Base-by-base conservation (phyloP, 2,113 vertebrate genomes). In the Grantiella picta region DNA sequence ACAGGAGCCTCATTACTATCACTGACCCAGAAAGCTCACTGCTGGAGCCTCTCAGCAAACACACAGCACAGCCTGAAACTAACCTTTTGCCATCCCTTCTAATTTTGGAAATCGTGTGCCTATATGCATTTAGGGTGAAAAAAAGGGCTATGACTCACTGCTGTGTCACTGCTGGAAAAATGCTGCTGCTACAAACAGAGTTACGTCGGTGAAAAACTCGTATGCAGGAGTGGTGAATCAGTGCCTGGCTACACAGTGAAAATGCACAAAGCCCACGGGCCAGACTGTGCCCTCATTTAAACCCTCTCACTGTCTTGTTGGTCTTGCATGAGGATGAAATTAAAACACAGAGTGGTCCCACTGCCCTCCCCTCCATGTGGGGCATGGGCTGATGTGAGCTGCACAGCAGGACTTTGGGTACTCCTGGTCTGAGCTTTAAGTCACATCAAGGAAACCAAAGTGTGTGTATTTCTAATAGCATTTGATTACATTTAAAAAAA, bases 51-150 rank as follows among this genome's bases (percentile, higher is more conserved):
- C 77, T 57, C 53, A 72, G 82, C 65, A 95, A 89, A 94, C 0
- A 21, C 61, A 8, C 10, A 81, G 72, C 77, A 68, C 65, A 82
- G 91, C 69, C 94, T 95, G 73, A 53, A 94, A 92, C 61, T 87
- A 92, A 95, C 89, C 91, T 92, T 91, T 92, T 79, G 78, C 73
- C 33, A 29, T 83, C 66, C 66, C 31, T 95, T 95, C 96, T 95
- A 94, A 95, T 94, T 94, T 91, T 94, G 93, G 91, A 92, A 95
- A 92, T 90, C 93, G 92, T 90, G 93, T 85, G 84, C 84, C 87
- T 57, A 76, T 87, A 92, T 91, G 89, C 81, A 95, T 92, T 93
- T 89, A 80, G 77, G 69, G 6, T 23, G 22, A 45, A 76, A 84
- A 63, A 56, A 33, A 16, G 8, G 12, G 28, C 47, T 54, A 15